Evolutionary conservation across 2,113 vertebrate species (phyloP).

Genomic region (Telmatochromis sp.): DNA sequence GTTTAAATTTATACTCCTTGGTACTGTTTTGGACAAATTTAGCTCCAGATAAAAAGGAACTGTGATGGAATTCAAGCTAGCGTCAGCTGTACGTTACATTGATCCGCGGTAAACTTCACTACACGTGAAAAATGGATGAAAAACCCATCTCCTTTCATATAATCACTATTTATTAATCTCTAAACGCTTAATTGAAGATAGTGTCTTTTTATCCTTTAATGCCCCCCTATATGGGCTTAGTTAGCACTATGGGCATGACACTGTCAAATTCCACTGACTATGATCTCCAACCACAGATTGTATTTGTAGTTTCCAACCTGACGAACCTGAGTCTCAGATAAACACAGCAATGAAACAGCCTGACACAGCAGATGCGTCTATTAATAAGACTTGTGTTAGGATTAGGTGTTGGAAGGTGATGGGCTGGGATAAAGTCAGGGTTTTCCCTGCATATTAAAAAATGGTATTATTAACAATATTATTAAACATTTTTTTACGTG

Average conservation of each 20-base stretch:
- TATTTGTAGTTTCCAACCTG: neutral
- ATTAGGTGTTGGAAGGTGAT: neutral
- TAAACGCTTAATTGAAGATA: neutral
- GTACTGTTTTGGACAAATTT: neutral
- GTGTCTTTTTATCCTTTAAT: neutral
- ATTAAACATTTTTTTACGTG: neutral
- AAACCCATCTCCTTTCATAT: accelerated
- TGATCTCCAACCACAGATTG: neutral
- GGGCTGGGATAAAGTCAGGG: neutral
- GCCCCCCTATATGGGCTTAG: accelerated
- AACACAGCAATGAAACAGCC: neutral
- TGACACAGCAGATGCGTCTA: neutral
- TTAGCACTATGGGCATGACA: neutral
- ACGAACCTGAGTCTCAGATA: neutral
- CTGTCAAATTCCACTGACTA: neutral
- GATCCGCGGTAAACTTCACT: neutral
- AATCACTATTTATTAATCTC: neutral
- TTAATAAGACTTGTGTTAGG: neutral
- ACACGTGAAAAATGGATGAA: conserved; percentile 1
- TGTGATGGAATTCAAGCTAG: neutral
- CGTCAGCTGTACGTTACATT: neutral
- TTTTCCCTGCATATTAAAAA: neutral
- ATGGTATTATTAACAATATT: neutral
- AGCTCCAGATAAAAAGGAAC: neutral
- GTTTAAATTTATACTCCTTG: accelerated